Conservation (phyloP, 2,888 invertebrate genomes). For the Odontothrips loti region DNA sequence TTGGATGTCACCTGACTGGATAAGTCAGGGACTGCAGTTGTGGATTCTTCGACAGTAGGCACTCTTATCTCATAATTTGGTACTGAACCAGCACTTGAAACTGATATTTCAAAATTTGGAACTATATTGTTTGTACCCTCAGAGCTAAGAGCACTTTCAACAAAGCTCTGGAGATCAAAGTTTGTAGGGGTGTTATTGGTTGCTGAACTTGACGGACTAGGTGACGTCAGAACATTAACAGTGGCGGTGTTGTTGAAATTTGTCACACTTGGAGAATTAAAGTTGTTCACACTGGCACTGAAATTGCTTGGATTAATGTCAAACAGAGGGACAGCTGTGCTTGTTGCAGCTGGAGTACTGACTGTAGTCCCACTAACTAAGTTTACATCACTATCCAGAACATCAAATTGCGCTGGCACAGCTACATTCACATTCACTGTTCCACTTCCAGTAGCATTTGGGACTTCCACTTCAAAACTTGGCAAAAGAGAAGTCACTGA, state of each 20-base stretch:
- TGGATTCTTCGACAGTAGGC: not conserved
- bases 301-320: conserved; percentile 1
- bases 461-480: conserved; percentile 9
- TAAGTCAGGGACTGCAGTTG: not conserved
- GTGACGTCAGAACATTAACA: not conserved
- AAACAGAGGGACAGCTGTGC: not conserved
- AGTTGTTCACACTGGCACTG: not conserved
- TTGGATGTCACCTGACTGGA: not conserved
- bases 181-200: conserved; percentile 16
- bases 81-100: not conserved
- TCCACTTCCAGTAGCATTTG: not conserved
- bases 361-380: not conserved
- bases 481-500: not conserved
- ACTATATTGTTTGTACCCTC: not conserved
- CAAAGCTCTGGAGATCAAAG: conserved; percentile 22
- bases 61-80: conserved; percentile 5
- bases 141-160: conserved; percentile 3
- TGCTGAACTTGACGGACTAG: not conserved
- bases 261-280: not conserved
- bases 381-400: not conserved
- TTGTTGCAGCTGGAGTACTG: not conserved
- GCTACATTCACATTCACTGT: conserved; percentile 17
- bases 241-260: not conserved
- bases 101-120: conserved; percentile 5
- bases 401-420: conserved; percentile 5